Evolutionary conservation across 2,888 invertebrate genomes (phyloP).

Genomic region (Drymonia ruficornis): DNA sequence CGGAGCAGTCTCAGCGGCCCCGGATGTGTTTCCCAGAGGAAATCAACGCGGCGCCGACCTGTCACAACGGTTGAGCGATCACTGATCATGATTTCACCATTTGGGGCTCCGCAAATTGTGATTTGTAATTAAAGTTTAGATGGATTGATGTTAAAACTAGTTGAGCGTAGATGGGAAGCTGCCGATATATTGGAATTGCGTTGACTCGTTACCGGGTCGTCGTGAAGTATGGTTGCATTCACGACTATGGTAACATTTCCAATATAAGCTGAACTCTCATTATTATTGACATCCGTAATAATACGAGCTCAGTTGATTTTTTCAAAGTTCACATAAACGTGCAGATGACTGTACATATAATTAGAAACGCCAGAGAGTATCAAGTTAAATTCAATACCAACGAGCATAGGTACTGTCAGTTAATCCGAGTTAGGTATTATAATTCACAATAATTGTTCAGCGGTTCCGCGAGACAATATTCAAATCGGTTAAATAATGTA

Average conservation of each 20-base stretch:
- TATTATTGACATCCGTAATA: too few relatives aligned
- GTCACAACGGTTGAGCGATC: conserved; percentile 40
- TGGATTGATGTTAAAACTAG: conserved; percentile 37
- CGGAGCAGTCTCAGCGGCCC: conserved; percentile 25
- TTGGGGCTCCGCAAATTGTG: conserved; percentile 23
- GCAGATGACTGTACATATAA: too few relatives aligned
- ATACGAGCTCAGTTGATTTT: too few relatives aligned
- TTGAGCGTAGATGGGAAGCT: conserved; percentile 15
- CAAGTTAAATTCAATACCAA: background rate
- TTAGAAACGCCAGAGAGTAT: too few relatives aligned
- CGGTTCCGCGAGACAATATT: conserved; percentile 14
- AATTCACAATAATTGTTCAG: conserved; percentile 9
- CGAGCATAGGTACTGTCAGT: background rate
- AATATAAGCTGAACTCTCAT: too few relatives aligned
- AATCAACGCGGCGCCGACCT: conserved; percentile 31
- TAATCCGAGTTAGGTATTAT: background rate
- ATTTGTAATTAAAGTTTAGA: conserved; percentile 41
- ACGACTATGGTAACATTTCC: too few relatives aligned
- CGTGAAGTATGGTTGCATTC: too few relatives aligned
- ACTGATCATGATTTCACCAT: conserved; percentile 19
- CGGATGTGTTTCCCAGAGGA: conserved; percentile 36
- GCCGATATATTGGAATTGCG: background rate
- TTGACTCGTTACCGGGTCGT: too few relatives aligned
- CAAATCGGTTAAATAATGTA: conserved; percentile 38
- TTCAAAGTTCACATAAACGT: too few relatives aligned